Evolutionary conservation across 2,113 vertebrate genomes (phyloP), one percentile per base, ranked within the genome.

Genomic region (Opisthocomus hoazin): DNA sequence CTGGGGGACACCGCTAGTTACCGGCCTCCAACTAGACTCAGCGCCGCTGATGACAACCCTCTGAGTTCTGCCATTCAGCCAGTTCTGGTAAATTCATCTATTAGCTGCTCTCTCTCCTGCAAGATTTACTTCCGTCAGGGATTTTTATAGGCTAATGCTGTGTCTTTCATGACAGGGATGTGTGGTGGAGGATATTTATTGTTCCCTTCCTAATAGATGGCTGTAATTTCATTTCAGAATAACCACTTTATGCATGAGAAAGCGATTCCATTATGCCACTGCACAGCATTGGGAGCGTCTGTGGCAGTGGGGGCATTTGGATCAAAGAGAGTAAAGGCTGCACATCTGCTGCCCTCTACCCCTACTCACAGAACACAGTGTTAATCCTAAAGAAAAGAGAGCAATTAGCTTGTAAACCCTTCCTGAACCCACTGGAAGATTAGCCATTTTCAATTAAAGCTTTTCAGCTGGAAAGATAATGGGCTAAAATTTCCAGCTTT

Each of bases 401-500:
- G 68, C 92, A 95, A 90, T 97, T 96, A 97, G 93, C 96, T 96
- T 93, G 95, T 96, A 96, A 97, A 97, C 93, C 94, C 80, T 94
- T 96, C 80, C 68, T 89, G 93, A 94, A 94, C 93, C 61, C 86
- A 78, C 74, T 95, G 87, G 89, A 97, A 96, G 95, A 97, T 97
- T 96, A 95, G 82, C 96, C 86, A 93, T 96, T 97, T 97, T 97
- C 96, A 97, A 97, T 96, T 96, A 97, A 96, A 95, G 94, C 89
- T 94, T 96, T 97, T 96, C 86, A 95, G 60, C 96, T 94, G 87
- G 83, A 94, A 96, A 96, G 82, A 97, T 96, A 97, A 96, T 89
- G 74, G 87, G 27, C 90, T 95, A 75, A 95, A 94, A 89, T 89
- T 87, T 93, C 71, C 46, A 93, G 89, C 93, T 90, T 96, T 61